phyloP scores from a whole-genome alignment of 2,797 vertebrate species.

The Buceros bicornis region DNA sequence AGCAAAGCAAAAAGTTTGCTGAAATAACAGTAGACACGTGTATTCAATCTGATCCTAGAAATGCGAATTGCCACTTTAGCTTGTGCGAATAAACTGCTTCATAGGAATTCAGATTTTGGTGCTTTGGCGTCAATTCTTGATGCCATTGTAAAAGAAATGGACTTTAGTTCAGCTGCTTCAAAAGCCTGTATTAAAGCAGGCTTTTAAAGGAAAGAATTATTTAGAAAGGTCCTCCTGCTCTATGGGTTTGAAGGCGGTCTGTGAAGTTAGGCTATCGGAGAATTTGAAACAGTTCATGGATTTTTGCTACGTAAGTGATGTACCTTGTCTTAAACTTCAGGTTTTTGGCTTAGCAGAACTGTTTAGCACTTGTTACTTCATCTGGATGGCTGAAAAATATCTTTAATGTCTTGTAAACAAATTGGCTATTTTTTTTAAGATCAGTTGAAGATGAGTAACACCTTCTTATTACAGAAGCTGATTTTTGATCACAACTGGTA shows the following conservation, averaged over 20 bases:
- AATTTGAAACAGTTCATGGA: background rate
- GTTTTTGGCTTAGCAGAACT: background rate
- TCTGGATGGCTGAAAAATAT: background rate
- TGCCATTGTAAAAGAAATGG: background rate
- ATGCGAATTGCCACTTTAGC: background rate
- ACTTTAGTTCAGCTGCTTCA: background rate
- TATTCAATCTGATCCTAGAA: background rate
- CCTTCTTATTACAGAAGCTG: background rate
- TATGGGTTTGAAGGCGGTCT: background rate
- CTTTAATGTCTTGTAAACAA: background rate
- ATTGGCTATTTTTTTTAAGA: background rate
- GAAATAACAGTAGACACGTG: background rate
- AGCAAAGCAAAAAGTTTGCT: background rate
- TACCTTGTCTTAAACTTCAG: background rate
- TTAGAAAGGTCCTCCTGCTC: background rate
- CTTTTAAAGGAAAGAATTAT: background rate
- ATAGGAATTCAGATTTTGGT: background rate
- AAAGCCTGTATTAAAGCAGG: background rate
- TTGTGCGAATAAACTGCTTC: background rate
- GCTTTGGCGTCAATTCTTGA: background rate
- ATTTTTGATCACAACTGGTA: background rate
- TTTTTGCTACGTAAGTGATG: background rate
- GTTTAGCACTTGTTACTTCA: background rate
- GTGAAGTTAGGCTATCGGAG: background rate
- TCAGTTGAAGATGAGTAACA: background rate